Evolutionary conservation across 2,888 invertebrate species (phyloP).

Genomic region (Keiferia lycopersicella): DNA sequence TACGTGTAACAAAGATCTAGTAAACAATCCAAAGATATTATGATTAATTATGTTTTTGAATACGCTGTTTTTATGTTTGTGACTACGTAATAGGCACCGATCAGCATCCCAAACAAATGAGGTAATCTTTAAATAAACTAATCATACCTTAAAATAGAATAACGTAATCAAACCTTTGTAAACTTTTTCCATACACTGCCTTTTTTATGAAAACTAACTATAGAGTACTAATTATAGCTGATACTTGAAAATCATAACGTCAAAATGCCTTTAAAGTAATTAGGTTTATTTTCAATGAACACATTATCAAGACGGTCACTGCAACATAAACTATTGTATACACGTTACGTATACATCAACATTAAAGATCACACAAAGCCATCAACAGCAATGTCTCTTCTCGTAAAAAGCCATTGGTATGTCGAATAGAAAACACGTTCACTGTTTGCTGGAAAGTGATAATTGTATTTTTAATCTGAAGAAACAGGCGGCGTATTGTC

Average conservation of each 20-base stretch:
- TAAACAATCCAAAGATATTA: not conserved
- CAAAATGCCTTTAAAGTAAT: too few relatives aligned
- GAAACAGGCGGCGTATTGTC: slow-evolving; percentile 52
- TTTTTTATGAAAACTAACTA: too few relatives aligned
- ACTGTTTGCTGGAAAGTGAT: slow-evolving; percentile 22
- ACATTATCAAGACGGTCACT: too few relatives aligned
- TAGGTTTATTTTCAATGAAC: too few relatives aligned
- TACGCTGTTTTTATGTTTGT: not conserved
- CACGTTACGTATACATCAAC: not conserved
- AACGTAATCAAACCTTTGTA: not conserved
- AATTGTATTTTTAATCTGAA: slow-evolving; percentile 34
- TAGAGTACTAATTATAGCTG: too few relatives aligned
- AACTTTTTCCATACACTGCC: too few relatives aligned
- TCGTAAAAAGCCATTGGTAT: not conserved
- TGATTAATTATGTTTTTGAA: not conserved
- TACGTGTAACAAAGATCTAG: not conserved
- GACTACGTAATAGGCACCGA: not conserved
- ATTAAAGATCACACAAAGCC: not conserved
- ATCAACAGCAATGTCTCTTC: not conserved
- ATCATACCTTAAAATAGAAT: slow-evolving; percentile 20
- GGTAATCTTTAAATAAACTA: slow-evolving; percentile 16
- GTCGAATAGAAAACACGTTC: slow-evolving; percentile 5
- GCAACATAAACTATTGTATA: too few relatives aligned
- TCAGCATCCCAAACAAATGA: slow-evolving; percentile 15
- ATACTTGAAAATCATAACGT: too few relatives aligned